Evolutionary conservation across 2,888 invertebrate genomes (phyloP).

Genomic region (Limnephilus lunatus): DNA sequence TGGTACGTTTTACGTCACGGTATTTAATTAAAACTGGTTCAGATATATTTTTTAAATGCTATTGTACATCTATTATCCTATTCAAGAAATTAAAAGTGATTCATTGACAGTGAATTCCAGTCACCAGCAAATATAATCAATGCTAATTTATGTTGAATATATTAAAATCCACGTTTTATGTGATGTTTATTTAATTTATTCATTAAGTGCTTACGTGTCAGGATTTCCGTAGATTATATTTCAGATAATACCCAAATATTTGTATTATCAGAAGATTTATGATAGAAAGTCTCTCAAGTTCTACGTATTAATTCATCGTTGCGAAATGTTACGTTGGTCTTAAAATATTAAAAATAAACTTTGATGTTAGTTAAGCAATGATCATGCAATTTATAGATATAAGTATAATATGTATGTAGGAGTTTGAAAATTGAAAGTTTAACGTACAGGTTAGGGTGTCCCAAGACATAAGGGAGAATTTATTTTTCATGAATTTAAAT

Average conservation of each 20-base stretch:
- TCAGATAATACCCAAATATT: background rate
- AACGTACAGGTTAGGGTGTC: no score
- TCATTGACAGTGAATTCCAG: background rate
- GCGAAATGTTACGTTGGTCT: background rate
- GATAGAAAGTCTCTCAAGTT: background rate
- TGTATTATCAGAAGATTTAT: background rate
- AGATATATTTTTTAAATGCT: background rate
- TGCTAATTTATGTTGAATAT: background rate
- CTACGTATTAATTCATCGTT: background rate
- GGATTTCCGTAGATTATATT: background rate
- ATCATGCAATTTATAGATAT: no score
- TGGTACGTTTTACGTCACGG: no score
- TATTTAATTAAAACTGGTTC: background rate
- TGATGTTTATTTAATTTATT: background rate
- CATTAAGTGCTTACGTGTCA: background rate
- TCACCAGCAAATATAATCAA: background rate
- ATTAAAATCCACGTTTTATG: background rate
- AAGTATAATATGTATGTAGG: no score
- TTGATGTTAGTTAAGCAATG: no score
- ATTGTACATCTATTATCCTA: background rate
- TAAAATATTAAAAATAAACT: no score
- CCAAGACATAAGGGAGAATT: no score
- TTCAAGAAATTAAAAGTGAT: background rate
- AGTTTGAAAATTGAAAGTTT: no score
- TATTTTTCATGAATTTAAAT: no score